These are phyloP conservation scores for Ariopsis seemanni DNA, from an alignment of 2,113 vertebrate species.

Conservation along the genomic window DNA sequence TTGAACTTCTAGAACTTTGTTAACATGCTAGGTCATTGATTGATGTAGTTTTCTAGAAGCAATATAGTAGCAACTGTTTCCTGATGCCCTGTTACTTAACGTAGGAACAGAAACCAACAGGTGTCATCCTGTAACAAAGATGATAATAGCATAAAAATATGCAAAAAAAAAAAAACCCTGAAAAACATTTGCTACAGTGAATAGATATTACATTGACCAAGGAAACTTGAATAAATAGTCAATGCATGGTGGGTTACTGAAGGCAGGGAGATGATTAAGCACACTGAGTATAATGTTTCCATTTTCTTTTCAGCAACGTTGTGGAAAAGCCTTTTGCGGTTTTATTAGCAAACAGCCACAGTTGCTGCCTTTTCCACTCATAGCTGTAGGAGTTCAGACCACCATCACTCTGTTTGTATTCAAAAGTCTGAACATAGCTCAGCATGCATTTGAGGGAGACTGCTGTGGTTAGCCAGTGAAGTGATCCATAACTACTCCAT, in stretches of 20 bases:
- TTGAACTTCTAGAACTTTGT: not conserved
- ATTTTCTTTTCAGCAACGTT: not conserved
- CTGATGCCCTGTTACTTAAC: not conserved
- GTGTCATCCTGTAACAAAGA: not conserved
- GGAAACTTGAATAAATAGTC: not conserved
- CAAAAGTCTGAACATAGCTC: not conserved
- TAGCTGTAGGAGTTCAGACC: not conserved
- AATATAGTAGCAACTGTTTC: not conserved
- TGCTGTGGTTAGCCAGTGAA: conserved; percentile 28
- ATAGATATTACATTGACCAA: not conserved
- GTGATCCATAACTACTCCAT: conserved; percentile 25
- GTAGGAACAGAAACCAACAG: not conserved
- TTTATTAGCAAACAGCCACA: conserved; percentile 9
- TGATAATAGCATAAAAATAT: not conserved
- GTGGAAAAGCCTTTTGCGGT: not conserved
- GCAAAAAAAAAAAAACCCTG: not conserved
- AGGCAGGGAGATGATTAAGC: not conserved
- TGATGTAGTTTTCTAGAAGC: not conserved
- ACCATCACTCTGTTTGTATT: conserved; percentile 18
- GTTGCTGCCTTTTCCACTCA: not conserved
- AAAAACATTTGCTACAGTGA: not conserved
- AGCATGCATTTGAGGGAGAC: not conserved
- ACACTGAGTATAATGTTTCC: not conserved
- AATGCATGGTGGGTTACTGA: not conserved
- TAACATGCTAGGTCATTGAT: not conserved